Conservation (phyloP, 2,797 vertebrate genomes). For the Labeo calbasu region DNA sequence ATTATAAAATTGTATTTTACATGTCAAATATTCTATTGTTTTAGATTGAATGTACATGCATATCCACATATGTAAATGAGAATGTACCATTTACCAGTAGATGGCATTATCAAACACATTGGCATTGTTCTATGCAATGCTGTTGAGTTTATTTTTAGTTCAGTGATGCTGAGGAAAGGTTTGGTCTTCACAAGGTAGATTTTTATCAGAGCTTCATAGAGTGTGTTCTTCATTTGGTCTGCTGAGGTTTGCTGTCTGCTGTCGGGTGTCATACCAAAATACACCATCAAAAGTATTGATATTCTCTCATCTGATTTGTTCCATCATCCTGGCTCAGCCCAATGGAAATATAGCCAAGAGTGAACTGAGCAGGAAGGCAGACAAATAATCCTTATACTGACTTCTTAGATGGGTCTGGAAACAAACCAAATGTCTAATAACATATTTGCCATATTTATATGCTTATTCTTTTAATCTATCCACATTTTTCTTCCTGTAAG, state of each 20-base stretch:
- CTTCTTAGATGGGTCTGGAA: background rate
- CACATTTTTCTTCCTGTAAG: too few relatives aligned
- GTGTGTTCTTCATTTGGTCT: background rate
- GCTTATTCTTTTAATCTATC: background rate
- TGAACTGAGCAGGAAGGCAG: conserved; percentile 2
- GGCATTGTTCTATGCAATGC: background rate
- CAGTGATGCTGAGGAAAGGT: background rate
- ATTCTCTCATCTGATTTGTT: conserved; percentile 14
- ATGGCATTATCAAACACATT: conserved; percentile 22
- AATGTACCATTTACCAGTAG: background rate
- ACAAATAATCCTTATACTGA: conserved; percentile 13
- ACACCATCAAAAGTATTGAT: conserved; percentile 21
- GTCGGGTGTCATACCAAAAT: conserved; percentile 6
- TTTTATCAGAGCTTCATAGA: conserved; percentile 9
- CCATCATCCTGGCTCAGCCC: conserved; percentile 15
- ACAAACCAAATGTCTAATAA: background rate
- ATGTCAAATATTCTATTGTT: background rate
- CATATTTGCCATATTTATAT: conserved; percentile 7
- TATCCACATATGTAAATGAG: background rate
- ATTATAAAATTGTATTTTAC: background rate
- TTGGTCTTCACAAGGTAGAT: background rate
- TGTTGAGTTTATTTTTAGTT: conserved; percentile 23
- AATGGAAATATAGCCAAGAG: conserved; percentile 9
- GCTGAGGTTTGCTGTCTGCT: conserved; percentile 7
- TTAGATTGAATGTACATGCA: background rate